Percentiles rank a stretch among this genome's conserved stretches.
phyloP scores from a whole-genome alignment of 2,113 vertebrate species.

The Marmota flaviventris region DNA sequence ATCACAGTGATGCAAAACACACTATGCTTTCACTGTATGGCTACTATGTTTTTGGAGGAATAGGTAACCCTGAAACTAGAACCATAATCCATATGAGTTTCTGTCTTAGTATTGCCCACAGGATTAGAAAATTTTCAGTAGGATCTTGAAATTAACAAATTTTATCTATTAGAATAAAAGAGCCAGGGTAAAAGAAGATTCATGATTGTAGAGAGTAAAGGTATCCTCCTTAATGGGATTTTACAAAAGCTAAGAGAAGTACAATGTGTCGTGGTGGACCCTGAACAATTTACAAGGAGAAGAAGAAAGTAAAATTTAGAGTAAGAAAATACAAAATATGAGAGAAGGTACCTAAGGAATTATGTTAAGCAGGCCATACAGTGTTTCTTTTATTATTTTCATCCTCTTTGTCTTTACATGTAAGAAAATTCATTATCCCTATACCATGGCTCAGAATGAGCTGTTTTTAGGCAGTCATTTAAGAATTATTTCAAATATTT shows the following conservation, averaged over 20 bases:
- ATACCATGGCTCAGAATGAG: neutral
- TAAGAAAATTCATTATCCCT: neutral
- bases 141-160: neutral
- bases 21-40: neutral
- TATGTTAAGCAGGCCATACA: neutral
- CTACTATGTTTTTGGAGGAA: neutral
- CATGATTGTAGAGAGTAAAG: neutral
- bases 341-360: neutral
- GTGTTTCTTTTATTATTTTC: neutral
- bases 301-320: neutral
- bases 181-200: neutral
- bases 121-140: neutral
- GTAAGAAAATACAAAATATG: neutral
- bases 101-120: neutral
- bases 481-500: slow-evolving; percentile 20
- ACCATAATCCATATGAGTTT: neutral
- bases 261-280: neutral
- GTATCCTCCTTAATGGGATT: neutral
- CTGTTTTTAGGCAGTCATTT: neutral
- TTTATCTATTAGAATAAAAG: neutral
- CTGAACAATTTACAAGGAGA: neutral
- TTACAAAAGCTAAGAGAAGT: slow-evolving; percentile 14
- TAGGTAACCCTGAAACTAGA: neutral
- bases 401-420: neutral
- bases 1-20: too few species aligned